phyloP scores from a whole-genome alignment of 2,113 vertebrate species.

The Anolis carolinensis region DNA sequence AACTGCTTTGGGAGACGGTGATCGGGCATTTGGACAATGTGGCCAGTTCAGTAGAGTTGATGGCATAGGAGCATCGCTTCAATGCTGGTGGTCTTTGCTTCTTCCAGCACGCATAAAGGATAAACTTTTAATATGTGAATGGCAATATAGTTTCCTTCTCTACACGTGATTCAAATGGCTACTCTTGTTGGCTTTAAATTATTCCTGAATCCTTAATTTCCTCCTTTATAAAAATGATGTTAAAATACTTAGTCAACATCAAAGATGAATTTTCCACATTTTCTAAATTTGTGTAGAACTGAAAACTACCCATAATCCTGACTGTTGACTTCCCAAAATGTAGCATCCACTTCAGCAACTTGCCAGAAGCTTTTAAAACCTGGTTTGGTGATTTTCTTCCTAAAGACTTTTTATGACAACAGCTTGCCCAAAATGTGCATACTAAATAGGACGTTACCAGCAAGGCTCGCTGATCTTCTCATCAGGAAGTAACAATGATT shows the following conservation, averaged over 20 bases:
- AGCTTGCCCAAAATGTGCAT: slow-evolving; percentile 59
- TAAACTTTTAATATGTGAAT: neutral
- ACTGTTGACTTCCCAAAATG: neutral
- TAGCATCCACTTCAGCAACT: neutral
- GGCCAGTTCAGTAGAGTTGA: too few relatives aligned
- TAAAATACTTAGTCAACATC: neutral
- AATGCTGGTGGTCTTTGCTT: too few relatives aligned
- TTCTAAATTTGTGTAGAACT: neutral
- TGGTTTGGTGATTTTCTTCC: slow-evolving; percentile 58
- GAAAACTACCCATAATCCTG: too few relatives aligned
- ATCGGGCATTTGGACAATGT: too few relatives aligned
- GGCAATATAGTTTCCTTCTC: neutral
- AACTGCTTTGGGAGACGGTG: too few relatives aligned
- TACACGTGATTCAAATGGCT: too few relatives aligned
- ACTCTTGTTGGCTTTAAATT: neutral
- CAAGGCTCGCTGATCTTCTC: slow-evolving; percentile 58
- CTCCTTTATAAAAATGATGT: neutral
- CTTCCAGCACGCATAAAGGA: too few relatives aligned
- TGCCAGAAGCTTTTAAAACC: slow-evolving; percentile 60
- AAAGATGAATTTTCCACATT: neutral
- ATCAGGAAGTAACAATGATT: slow-evolving; percentile 53
- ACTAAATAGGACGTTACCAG: slow-evolving; percentile 58
- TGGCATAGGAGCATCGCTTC: too few relatives aligned
- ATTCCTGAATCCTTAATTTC: neutral
- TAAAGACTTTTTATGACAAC: slow-evolving; percentile 65